Conservation (phyloP, 2,797 vertebrate genomes). For the Tiaroga cobitis region DNA sequence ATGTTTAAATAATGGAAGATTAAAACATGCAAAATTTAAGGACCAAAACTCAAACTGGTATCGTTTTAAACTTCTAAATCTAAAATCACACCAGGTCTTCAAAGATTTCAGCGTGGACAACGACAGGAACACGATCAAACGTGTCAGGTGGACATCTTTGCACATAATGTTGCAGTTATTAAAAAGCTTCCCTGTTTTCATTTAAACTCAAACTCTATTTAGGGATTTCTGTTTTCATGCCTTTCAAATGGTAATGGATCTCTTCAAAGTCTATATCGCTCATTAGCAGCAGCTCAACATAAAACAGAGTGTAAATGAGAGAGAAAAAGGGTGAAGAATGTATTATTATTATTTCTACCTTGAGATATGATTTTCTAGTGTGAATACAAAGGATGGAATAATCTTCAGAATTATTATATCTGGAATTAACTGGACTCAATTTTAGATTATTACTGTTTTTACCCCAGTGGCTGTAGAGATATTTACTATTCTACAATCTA, state of each 20-base stretch:
- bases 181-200: conserved; percentile 48
- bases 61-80: conserved; percentile 16
- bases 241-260: conserved; percentile 31
- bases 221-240: conserved; percentile 25
- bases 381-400: conserved; percentile 55
- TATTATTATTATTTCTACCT: conserved; percentile 43
- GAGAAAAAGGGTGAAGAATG: neutral
- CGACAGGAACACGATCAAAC: conserved; percentile 11
- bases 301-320: conserved; percentile 42
- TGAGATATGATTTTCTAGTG: conserved; percentile 47
- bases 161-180: conserved; percentile 27
- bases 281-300: conserved; percentile 56
- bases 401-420: conserved; percentile 44
- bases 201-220: conserved; percentile 35
- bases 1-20: conserved; percentile 52
- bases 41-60: conserved; percentile 1
- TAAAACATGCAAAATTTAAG: conserved; percentile 51
- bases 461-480: neutral
- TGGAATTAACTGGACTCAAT: conserved; percentile 35
- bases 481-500: conserved; percentile 16
- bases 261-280: conserved; percentile 45
- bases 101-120: neutral
- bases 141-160: conserved; percentile 23
- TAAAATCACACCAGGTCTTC: conserved; percentile 5
- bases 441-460: neutral